Conservation (phyloP, 2,888 invertebrate genomes). For the Eristalinus aeneus region DNA sequence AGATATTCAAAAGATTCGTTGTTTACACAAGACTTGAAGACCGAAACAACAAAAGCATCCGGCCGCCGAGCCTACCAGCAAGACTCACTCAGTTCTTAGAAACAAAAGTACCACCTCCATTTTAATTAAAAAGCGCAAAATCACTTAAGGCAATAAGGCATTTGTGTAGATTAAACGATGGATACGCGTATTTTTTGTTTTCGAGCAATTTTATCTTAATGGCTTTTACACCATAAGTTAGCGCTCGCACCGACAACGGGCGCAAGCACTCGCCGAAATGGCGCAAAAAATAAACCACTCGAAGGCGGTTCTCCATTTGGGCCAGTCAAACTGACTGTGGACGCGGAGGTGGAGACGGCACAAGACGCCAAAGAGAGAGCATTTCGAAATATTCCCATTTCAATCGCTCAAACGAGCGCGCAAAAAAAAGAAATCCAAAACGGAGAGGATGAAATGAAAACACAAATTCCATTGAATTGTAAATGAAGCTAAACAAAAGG, state of each 20-base stretch:
- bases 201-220: slow-evolving; percentile 47
- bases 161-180: slow-evolving; percentile 40
- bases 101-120: slow-evolving; percentile 28
- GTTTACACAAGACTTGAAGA: neutral
- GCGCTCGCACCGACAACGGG: neutral
- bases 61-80: neutral
- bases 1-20: neutral
- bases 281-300: slow-evolving; percentile 39
- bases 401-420: slow-evolving; percentile 27
- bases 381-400: slow-evolving; percentile 59
- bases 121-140: slow-evolving; percentile 53
- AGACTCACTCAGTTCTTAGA: neutral
- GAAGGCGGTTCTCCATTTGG: slow-evolving; percentile 60
- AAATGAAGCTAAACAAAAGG: slow-evolving; percentile 64
- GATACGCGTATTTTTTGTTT: slow-evolving; percentile 13
- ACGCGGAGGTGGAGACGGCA: neutral
- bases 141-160: slow-evolving; percentile 49
- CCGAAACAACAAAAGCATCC: slow-evolving; percentile 1
- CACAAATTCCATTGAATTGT: slow-evolving; percentile 61
- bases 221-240: slow-evolving; percentile 31
- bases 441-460: neutral
- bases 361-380: neutral
- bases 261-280: neutral
- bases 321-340: slow-evolving; percentile 30
- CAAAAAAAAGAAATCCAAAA: slow-evolving; percentile 3